Conservation (phyloP, 2,113 vertebrate species). For the Etia nguti region DNA sequence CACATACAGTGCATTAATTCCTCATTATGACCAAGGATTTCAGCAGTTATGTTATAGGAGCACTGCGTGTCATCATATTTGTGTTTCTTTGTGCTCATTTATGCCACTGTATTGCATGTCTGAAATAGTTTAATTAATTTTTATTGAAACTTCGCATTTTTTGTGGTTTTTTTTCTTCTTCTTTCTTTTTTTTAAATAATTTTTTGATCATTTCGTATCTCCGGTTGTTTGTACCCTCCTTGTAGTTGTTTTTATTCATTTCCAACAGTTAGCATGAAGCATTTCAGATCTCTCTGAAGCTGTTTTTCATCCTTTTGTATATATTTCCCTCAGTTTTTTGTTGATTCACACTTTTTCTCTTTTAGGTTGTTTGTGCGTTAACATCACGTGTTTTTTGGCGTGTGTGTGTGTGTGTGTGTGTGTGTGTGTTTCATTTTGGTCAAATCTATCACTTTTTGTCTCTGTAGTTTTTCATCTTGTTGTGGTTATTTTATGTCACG, state of each 20-base stretch:
- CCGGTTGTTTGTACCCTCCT: background rate
- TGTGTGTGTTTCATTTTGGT: background rate
- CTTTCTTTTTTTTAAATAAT: background rate
- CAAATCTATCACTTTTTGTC: background rate
- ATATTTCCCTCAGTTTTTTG: background rate
- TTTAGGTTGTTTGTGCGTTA: background rate
- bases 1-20: background rate
- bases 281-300: background rate
- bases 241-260: background rate
- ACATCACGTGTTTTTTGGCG: background rate
- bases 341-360: background rate
- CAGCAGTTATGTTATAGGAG: background rate
- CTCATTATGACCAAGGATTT: background rate
- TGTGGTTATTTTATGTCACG: background rate
- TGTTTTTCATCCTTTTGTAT: rapidly evolving
- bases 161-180: background rate
- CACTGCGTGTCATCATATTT: background rate
- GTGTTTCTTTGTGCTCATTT: background rate
- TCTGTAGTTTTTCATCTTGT: background rate
- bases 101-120: background rate
- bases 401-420: background rate
- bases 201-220: background rate
- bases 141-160: background rate
- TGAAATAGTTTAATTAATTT: background rate
- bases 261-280: background rate